Evolutionary conservation across 37 sponge, comb jelly and placozoan genomes (phyloP).

Genomic region (Theonella swinhoei): DNA sequence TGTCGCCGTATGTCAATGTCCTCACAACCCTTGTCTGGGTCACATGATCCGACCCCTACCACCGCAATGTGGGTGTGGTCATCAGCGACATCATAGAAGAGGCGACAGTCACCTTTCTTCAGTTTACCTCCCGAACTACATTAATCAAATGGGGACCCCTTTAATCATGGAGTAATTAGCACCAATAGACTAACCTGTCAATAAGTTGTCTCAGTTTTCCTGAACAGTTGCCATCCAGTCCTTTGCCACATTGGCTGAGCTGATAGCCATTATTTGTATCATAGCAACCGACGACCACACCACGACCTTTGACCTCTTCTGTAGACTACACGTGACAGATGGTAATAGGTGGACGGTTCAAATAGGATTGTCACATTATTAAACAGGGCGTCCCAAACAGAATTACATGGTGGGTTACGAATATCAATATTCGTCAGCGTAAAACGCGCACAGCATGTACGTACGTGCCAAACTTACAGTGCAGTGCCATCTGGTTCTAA

Average conservation of each 20-base stretch:
- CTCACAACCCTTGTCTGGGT: constrained; percentile 4
- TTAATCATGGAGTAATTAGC: background rate
- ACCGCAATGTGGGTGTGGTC: constrained; percentile 42
- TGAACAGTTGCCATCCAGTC: background rate
- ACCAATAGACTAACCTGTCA: background rate
- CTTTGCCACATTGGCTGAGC: constrained; percentile 37
- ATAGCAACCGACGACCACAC: constrained; percentile 59
- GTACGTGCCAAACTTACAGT: too few species aligned
- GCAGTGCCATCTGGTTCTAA: background rate
- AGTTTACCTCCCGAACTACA: constrained; percentile 38
- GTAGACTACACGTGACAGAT: too few species aligned
- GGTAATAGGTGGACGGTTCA: too few species aligned
- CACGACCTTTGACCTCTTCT: background rate
- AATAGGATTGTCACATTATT: too few species aligned
- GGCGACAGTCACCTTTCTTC: constrained; percentile 44
- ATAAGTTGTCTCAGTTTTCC: constrained; percentile 30
- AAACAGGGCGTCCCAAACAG: too few species aligned
- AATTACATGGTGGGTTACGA: too few species aligned
- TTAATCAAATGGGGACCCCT: background rate
- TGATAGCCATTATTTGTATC: constrained; percentile 25
- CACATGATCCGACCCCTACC: constrained; percentile 37
- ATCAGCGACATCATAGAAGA: constrained; percentile 56
- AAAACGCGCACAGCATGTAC: too few species aligned
- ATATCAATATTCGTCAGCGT: too few species aligned
- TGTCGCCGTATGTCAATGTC: constrained; percentile 34